A percentile compares a stretch with the other conserved stretches of the same genome.
Conservation (phyloP, 92 coral and sea anemone species). For the Metridium senile region DNA sequence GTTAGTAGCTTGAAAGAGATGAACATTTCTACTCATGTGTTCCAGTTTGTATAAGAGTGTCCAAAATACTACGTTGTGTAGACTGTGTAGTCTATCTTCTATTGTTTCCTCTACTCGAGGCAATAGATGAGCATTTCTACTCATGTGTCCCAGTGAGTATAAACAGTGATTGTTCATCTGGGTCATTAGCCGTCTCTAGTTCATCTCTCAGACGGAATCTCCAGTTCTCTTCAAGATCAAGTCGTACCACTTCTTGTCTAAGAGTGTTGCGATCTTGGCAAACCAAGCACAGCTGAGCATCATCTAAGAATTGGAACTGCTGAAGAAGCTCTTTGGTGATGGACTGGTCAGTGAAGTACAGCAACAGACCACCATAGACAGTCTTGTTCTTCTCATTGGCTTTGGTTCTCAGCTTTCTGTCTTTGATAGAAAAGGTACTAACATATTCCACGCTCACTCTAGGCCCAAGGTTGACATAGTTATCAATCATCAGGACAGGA, state of each 20-base stretch:
- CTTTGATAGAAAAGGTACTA: slow-evolving; percentile 53
- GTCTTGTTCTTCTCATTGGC: slow-evolving; percentile 50
- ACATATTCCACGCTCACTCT: slow-evolving; percentile 80
- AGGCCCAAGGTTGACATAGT: slow-evolving; percentile 90
- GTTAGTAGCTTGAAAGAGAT: no score
- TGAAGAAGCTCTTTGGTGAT: slow-evolving; percentile 81
- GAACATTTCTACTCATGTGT: no score
- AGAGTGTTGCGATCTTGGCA: slow-evolving; percentile 94
- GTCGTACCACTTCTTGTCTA: slow-evolving; percentile 93
- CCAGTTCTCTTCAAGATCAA: slow-evolving; percentile 98
- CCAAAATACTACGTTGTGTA: no score
- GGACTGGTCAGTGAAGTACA: slow-evolving; percentile 72
- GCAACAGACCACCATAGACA: slow-evolving; percentile 83
- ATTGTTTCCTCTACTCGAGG: no score
- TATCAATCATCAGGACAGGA: slow-evolving; percentile 83
- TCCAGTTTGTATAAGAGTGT: no score
- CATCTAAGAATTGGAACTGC: slow-evolving; percentile 83
- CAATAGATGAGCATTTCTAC: no score
- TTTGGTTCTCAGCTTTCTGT: slow-evolving; percentile 56
- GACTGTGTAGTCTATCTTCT: no score
- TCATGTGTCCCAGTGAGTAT: slow-evolving; percentile 95
- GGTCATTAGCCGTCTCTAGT: slow-evolving; percentile 92
- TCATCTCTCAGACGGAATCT: slow-evolving; percentile 95
- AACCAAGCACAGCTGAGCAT: slow-evolving; percentile 92
- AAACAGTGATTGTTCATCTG: slow-evolving; percentile 86